Base-by-base conservation (phyloP, 2,888 invertebrate species). In the Ephialtes manifestator region DNA sequence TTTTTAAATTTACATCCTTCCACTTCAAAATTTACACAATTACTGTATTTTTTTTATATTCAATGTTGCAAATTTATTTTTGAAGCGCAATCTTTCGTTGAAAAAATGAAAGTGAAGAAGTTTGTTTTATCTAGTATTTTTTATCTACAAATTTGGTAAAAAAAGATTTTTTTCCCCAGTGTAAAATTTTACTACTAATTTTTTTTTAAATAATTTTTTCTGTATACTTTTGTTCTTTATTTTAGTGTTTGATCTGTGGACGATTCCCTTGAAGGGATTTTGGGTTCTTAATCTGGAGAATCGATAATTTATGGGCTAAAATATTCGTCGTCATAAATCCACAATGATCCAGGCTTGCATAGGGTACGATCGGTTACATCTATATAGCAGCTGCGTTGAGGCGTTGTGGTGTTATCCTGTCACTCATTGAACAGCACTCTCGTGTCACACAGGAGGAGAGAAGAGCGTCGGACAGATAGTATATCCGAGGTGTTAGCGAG, bases 401-500 rank as follows among this genome's bases (percentile, higher is more conserved):
- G 43, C 74, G 78, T 68, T 74, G 77, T 68, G 46, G 74, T 53
- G 68, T 53, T 81, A 81, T 81, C 78, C 63, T 70, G 77, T 68
- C 67, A 70, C 81, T 81, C 70, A 63, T 74, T 81, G 76, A 82
- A 75, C 39, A 65, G 70, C 63, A 75, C 85, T 67, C 65, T 80
- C 55, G 79, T 78, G 39, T 63, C 70, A 72, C 35, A 74, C 39
- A 65, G 58, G 60, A 70, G 71, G 83, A 81, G 84, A 76, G 72
- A 87, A 78, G 86, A 83, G 79, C 86, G 70, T 72, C 81, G 53
- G 81, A 80, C n/a, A 74, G 58, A 77, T 80, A 60, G 72, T 77
- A 81, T 72, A 76, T 67, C 76, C 81, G 88, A 89, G 87, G 89
- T 90, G 89, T 82, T 89, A 88, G 91, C 88, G 90, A 90, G 91